These are phyloP conservation scores for Hecatera dysodea DNA, from an alignment of 2,888 invertebrate genomes.

Conservation along the genomic window DNA sequence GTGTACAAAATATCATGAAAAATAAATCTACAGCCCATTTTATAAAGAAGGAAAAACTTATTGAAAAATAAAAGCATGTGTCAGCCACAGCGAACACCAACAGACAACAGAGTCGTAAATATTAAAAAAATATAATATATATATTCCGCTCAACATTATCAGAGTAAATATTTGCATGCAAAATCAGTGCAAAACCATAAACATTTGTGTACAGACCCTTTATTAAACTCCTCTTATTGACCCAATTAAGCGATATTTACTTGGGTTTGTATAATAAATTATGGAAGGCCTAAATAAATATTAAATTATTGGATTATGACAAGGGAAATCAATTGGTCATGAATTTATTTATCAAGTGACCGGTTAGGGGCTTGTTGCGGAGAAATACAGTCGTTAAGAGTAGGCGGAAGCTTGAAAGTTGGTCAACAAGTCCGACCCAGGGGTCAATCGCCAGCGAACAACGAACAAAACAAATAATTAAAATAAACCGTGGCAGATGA, in stretches of 20 bases:
- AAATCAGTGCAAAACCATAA: slow-evolving; percentile 28
- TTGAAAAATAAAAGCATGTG: neutral
- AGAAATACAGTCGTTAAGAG: neutral
- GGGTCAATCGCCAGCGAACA: no score
- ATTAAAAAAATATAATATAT: neutral
- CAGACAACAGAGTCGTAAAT: no score
- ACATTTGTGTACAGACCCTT: slow-evolving; percentile 38
- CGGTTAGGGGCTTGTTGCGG: neutral
- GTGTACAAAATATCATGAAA: no score
- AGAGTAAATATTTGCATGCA: slow-evolving; percentile 7
- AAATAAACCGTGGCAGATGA: no score
- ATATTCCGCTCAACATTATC: neutral
- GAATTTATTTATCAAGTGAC: slow-evolving; percentile 38
- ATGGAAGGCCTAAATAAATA: slow-evolving; percentile 57
- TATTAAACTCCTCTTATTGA: slow-evolving; percentile 33
- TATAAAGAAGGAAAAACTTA: neutral
- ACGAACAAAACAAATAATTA: no score
- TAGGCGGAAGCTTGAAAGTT: no score
- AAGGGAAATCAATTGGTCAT: slow-evolving; percentile 49
- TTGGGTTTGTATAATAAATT: slow-evolving; percentile 57
- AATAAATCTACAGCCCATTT: no score
- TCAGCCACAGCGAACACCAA: neutral
- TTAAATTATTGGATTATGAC: slow-evolving; percentile 56
- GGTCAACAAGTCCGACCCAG: neutral
- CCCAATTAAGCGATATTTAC: slow-evolving; percentile 57